Percentiles rank a stretch among this genome's conserved stretches.
Conservation (phyloP, 2,113 vertebrate species). For the Pardalotus punctatus region DNA sequence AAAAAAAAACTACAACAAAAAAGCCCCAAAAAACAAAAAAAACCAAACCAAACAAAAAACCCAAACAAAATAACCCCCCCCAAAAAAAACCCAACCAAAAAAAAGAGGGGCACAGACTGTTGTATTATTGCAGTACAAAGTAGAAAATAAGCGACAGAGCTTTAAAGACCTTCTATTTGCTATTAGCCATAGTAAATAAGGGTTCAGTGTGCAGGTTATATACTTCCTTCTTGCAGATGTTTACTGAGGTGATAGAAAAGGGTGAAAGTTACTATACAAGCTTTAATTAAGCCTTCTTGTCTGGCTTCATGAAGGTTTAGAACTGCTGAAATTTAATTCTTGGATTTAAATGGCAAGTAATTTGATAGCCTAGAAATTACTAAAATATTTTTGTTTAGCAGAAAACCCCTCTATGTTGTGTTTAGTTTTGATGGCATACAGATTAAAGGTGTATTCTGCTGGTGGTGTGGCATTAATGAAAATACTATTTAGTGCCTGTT, state of each 20-base stretch:
- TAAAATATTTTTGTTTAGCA: background rate
- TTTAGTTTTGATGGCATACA: background rate
- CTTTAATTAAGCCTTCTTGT: background rate
- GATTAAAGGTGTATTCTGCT: background rate
- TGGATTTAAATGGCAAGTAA: background rate
- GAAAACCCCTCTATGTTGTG: background rate
- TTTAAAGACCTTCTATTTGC: background rate
- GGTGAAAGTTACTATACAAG: background rate
- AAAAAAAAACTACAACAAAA: no score
- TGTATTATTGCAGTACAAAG: background rate
- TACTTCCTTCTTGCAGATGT: background rate
- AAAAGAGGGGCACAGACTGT: fast-evolving
- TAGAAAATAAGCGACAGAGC: background rate
- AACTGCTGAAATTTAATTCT: background rate
- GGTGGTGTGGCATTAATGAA: background rate
- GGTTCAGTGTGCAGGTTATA: background rate
- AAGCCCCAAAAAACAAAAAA: background rate
- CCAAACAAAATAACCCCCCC: no score
- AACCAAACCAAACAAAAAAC: no score
- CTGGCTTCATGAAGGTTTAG: background rate
- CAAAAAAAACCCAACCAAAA: no score
- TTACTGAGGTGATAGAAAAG: background rate
- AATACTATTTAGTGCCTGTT: background rate
- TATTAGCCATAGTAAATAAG: background rate
- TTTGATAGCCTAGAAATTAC: background rate